Evolutionary conservation across 2,888 invertebrate species (phyloP).

Genomic region (Agrochola lota): DNA sequence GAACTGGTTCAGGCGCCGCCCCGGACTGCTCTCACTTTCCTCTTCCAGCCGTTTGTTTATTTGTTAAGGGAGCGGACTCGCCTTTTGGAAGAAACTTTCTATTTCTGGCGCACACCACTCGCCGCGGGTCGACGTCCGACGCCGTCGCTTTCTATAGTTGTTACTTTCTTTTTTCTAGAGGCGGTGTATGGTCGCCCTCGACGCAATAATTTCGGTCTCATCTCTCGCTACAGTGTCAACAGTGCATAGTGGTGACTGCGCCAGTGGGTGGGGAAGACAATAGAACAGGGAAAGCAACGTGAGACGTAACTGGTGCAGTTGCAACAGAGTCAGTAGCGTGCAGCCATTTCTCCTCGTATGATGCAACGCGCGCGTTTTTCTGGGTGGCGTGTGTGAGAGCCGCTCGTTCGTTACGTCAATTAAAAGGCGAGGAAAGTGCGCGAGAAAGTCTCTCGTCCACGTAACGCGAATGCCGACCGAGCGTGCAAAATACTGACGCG

Average conservation of each 20-base stretch:
- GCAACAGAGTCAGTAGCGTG: constrained; percentile 86
- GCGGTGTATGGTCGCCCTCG: constrained; percentile 75
- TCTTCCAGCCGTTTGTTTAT: constrained; percentile 86
- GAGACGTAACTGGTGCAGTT: constrained; percentile 85
- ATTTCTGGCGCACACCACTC: constrained; percentile 87
- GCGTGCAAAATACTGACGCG: constrained; percentile 73
- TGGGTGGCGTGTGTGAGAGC: constrained; percentile 86
- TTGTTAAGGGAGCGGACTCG: constrained; percentile 86
- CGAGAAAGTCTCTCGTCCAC: constrained; percentile 87
- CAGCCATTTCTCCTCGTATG: constrained; percentile 89
- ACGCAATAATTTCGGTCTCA: constrained; percentile 77
- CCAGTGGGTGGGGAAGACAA: constrained; percentile 79
- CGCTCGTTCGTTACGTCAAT: constrained; percentile 89
- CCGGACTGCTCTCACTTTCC: constrained; percentile 88
- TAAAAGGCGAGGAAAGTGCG: constrained; percentile 88
- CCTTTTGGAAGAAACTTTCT: constrained; percentile 88
- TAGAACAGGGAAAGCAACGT: constrained; percentile 84
- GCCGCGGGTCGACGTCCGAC: constrained; percentile 87
- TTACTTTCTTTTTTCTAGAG: constrained; percentile 89
- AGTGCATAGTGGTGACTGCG: constrained; percentile 64
- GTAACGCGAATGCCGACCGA: constrained; percentile 79
- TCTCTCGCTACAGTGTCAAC: constrained; percentile 71
- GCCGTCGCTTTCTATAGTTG: constrained; percentile 87
- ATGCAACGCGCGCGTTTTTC: constrained; percentile 88
- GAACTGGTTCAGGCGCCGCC: constrained; percentile 84